Percentiles rank a stretch among this genome's conserved stretches.
These are phyloP conservation scores for Oreohelix idahoensis DNA, from an alignment of 1,140 invertebrate species.

Conservation along the genomic window DNA sequence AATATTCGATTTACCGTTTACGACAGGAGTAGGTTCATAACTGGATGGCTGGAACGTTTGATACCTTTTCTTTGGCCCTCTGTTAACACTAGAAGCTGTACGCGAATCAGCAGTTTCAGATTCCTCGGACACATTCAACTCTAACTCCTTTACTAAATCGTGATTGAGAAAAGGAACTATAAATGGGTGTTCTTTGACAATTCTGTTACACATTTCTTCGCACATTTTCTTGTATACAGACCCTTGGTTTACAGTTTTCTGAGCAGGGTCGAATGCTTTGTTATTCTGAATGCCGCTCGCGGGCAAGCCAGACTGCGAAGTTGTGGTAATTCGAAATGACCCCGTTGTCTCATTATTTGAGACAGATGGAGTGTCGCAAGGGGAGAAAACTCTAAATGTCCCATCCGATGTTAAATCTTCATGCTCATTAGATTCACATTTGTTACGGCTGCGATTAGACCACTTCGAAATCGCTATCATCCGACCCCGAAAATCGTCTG, in stretches of 20 bases:
- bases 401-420: background rate
- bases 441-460: background rate
- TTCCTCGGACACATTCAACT: background rate
- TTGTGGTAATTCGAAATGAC: background rate
- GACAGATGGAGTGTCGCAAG: background rate
- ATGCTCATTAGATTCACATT: background rate
- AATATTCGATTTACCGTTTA: background rate
- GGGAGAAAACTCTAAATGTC: background rate
- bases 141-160: background rate
- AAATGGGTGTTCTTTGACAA: constrained; percentile 13
- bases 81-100: background rate
- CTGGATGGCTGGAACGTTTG: background rate
- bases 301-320: background rate
- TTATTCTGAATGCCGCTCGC: background rate
- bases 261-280: background rate
- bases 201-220: background rate
- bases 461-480: background rate
- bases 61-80: background rate
- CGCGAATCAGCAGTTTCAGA: background rate
- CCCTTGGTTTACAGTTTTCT: background rate
- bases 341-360: background rate
- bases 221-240: background rate
- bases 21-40: background rate
- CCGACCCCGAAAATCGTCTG: background rate
- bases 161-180: background rate